Percentiles rank a stretch among this genome's conserved stretches.
These are phyloP conservation scores for Resseliella maxima DNA, from an alignment of 2,888 invertebrate species.

Conservation along the genomic window DNA sequence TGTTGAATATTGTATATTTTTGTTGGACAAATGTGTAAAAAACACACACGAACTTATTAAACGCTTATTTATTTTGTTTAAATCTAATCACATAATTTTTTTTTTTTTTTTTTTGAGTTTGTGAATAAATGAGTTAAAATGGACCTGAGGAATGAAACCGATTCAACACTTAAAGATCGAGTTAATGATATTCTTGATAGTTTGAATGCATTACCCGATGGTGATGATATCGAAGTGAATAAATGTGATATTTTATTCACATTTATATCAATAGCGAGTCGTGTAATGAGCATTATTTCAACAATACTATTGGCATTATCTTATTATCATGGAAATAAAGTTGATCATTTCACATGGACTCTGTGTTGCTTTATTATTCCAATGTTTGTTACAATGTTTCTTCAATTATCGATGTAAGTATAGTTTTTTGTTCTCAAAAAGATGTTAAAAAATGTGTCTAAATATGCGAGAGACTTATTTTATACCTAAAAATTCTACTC, in stretches of 20 bases:
- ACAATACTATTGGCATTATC: constrained; percentile 62
- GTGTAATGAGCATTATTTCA: constrained; percentile 61
- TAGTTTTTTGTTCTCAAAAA: constrained; percentile 2
- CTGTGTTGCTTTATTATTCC: constrained; percentile 62
- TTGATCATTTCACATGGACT: constrained; percentile 63
- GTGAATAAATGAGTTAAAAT: neutral
- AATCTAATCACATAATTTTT: neutral
- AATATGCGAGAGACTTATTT: too few species aligned
- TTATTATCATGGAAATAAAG: constrained; percentile 62
- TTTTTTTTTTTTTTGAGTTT: too few species aligned
- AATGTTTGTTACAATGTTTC: constrained; percentile 62
- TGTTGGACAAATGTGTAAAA: neutral
- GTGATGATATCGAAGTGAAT: constrained; percentile 59
- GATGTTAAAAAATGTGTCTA: too few species aligned
- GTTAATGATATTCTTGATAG: constrained; percentile 45
- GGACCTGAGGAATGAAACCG: constrained; percentile 9
- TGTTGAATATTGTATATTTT: neutral
- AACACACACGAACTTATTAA: neutral
- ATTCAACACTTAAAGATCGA: constrained; percentile 10
- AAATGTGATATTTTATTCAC: constrained; percentile 62
- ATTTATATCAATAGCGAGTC: constrained; percentile 62
- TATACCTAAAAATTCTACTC: neutral
- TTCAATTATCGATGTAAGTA: constrained; percentile 64
- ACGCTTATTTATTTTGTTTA: neutral
- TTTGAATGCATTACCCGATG: constrained; percentile 50